Percentiles rank a stretch among this genome's conserved stretches.
phyloP scores from a whole-genome alignment of 2,113 vertebrate genomes.

The Halcyon malimbica region DNA sequence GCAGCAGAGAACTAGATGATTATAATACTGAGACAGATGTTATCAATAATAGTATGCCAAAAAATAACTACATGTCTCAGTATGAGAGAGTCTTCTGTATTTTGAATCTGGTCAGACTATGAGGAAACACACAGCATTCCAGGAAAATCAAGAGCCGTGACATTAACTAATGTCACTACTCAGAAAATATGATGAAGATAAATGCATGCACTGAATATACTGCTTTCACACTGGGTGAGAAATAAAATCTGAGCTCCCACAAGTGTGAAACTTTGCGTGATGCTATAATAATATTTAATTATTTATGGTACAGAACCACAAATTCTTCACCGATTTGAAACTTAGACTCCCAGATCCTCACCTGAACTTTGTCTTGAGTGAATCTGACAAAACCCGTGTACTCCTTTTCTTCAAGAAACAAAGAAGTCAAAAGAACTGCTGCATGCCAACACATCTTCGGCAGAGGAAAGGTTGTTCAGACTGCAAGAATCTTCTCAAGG shows the following conservation, averaged over 20 bases:
- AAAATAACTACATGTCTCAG: background rate
- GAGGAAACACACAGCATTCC: background rate
- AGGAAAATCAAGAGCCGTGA: background rate
- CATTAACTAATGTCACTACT: background rate
- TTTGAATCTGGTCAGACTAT: background rate
- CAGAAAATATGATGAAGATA: background rate
- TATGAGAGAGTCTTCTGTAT: background rate
- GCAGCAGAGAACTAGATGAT: slow-evolving; percentile 12
- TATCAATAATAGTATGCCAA: slow-evolving; percentile 30
- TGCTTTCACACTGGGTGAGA: background rate
- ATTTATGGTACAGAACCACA: background rate
- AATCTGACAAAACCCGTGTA: background rate
- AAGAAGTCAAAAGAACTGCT: background rate
- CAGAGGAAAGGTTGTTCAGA: background rate
- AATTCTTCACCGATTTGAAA: background rate
- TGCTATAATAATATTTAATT: background rate
- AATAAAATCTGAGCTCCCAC: background rate
- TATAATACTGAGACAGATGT: slow-evolving; percentile 44
- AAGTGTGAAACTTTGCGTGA: background rate
- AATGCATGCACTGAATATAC: background rate
- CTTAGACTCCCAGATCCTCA: background rate
- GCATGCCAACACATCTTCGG: background rate
- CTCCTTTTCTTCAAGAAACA: rapidly evolving
- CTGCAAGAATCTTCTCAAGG: background rate
- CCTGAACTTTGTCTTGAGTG: background rate